Conservation (phyloP, 2,888 invertebrate species). For the Abrostola triplasia region DNA sequence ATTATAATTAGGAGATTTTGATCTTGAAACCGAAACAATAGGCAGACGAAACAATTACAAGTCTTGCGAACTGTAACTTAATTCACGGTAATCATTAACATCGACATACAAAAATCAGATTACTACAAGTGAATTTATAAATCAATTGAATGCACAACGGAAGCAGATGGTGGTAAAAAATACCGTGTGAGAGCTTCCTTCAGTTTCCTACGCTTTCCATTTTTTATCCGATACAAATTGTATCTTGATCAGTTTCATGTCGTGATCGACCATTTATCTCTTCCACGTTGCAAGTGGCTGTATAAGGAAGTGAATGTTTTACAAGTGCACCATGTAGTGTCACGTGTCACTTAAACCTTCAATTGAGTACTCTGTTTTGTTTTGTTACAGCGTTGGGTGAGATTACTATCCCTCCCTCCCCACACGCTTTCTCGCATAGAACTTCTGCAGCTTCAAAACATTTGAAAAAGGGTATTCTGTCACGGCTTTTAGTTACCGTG, state of each 20-base stretch:
- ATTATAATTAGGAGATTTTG: constrained; percentile 37
- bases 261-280: background rate
- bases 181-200: constrained; percentile 34
- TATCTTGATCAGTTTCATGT: background rate
- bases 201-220: constrained; percentile 22
- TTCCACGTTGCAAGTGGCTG: background rate
- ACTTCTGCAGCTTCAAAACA: background rate
- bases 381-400: too few relatives aligned
- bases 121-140: constrained; percentile 23
- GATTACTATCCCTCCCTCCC: too few relatives aligned
- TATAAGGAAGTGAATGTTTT: background rate
- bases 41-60: constrained; percentile 42
- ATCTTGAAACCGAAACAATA: constrained; percentile 50
- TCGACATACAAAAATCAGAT: constrained; percentile 22
- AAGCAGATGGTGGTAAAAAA: constrained; percentile 18
- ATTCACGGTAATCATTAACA: constrained; percentile 18
- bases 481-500: background rate
- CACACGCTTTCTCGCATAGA: background rate
- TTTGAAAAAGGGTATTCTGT: background rate
- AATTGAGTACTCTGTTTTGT: too few relatives aligned
- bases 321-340: background rate
- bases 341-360: too few relatives aligned
- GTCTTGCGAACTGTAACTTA: constrained; percentile 22
- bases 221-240: constrained; percentile 13
- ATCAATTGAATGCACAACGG: constrained; percentile 35